These are phyloP conservation scores for Trissolcus brochymenae DNA, from an alignment of 2,888 invertebrate genomes.

Conservation along the genomic window DNA sequence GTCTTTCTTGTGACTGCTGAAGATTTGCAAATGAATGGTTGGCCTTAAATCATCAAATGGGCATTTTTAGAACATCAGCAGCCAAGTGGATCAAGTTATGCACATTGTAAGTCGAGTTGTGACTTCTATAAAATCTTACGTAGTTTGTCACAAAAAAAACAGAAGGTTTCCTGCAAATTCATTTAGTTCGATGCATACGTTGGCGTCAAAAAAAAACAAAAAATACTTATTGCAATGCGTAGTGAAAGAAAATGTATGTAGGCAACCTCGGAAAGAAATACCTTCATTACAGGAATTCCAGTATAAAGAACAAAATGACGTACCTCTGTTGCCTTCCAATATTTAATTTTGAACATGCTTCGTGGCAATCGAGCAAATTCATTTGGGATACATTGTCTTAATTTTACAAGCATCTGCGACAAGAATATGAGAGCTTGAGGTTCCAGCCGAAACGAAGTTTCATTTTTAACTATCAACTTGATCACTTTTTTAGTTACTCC, in stretches of 20 bases:
- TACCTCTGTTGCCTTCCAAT: constrained; percentile 13
- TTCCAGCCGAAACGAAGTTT: not conserved
- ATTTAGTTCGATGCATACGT: constrained; percentile 1
- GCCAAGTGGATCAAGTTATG: constrained; percentile 3
- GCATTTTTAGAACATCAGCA: constrained; percentile 1
- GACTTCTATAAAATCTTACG: not conserved
- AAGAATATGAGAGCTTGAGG: not conserved
- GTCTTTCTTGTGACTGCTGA: not conserved
- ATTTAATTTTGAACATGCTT: constrained; percentile 9
- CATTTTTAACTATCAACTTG: not conserved
- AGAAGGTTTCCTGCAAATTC: not conserved
- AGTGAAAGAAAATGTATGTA: constrained; percentile 12
- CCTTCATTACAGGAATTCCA: constrained; percentile 6
- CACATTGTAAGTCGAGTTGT: constrained; percentile 1
- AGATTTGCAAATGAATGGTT: not conserved
- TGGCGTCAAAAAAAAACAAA: not conserved
- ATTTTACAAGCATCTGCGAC: constrained; percentile 6
- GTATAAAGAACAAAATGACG: constrained; percentile 9
- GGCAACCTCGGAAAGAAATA: constrained; percentile 1
- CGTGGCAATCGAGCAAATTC: constrained; percentile 13
- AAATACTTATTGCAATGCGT: constrained; percentile 9
- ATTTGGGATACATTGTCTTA: constrained; percentile 4
- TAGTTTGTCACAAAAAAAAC: not conserved
- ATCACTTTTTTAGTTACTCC: constrained; percentile 6
- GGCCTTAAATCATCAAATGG: not conserved